These are phyloP conservation scores for Palaemon carinicauda DNA, from an alignment of 1,140 invertebrate species.

Conservation along the genomic window DNA sequence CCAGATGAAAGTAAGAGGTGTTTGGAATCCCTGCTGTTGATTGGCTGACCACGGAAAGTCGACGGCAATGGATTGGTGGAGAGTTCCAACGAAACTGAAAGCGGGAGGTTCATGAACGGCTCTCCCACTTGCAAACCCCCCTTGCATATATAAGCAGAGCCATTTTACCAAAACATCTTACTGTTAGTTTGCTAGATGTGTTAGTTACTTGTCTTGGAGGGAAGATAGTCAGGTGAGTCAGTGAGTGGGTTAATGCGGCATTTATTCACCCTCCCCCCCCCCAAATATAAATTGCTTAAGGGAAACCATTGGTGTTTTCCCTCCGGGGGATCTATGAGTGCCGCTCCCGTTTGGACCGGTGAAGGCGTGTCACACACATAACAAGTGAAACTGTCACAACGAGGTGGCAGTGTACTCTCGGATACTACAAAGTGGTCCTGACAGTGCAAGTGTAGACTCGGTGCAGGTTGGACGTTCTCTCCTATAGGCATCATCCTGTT, in stretches of 20 bases:
- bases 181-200: slow-evolving; percentile 51
- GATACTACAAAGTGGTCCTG: not conserved
- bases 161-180: slow-evolving; percentile 17
- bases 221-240: slow-evolving; percentile 44
- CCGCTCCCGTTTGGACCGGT: not conserved
- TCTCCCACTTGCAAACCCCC: slow-evolving; percentile 15
- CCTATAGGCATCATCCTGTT: not conserved
- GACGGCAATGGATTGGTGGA: not conserved
- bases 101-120: slow-evolving; percentile 34
- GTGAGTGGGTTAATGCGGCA: not conserved
- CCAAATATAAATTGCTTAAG: not conserved
- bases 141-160: slow-evolving; percentile 35
- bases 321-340: not conserved
- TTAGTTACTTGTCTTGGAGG: slow-evolving; percentile 39
- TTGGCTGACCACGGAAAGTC: slow-evolving; percentile 21
- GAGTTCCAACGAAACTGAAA: slow-evolving; percentile 37
- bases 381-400: not conserved
- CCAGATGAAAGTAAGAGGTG: slow-evolving; percentile 37
- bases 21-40: not conserved
- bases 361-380: not conserved
- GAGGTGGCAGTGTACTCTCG: not conserved
- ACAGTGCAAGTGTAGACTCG: not conserved
- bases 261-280: too few species aligned
- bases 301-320: not conserved
- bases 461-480: not conserved